Conservation (phyloP, 2,888 invertebrate species). For the Tinea trinotella region DNA sequence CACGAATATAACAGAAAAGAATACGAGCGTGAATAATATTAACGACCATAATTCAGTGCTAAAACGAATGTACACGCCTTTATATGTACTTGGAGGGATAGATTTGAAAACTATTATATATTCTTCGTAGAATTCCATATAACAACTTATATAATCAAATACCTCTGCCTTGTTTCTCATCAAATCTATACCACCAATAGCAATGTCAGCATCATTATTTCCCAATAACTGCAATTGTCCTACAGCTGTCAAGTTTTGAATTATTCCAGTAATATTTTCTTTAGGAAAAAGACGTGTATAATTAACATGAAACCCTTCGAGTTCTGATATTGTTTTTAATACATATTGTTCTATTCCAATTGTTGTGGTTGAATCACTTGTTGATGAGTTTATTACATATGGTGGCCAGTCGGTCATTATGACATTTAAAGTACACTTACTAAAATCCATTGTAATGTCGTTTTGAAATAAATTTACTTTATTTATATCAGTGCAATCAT, state of each 20-base stretch:
- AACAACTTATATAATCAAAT: slow-evolving; percentile 44
- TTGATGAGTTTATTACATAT: slow-evolving; percentile 9
- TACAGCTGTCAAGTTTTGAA: slow-evolving; percentile 37
- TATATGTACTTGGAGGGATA: slow-evolving; percentile 33
- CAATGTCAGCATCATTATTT: slow-evolving; percentile 33
- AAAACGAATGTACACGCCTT: slow-evolving; percentile 39
- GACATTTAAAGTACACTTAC: slow-evolving; percentile 29
- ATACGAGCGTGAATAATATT: slow-evolving; percentile 29
- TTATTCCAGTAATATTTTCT: slow-evolving; percentile 31
- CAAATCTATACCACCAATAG: slow-evolving; percentile 36
- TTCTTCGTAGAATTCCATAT: slow-evolving; percentile 29
- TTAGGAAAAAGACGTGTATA: slow-evolving; percentile 27
- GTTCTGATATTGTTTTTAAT: slow-evolving; percentile 33
- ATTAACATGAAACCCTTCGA: slow-evolving; percentile 31
- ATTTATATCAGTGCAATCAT: slow-evolving; percentile 30
- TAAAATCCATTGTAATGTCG: slow-evolving; percentile 24
- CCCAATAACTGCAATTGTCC: slow-evolving; percentile 36
- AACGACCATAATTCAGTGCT: slow-evolving; percentile 34
- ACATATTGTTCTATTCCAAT: slow-evolving; percentile 41
- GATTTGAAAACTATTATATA: slow-evolving; percentile 34
- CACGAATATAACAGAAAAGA: slow-evolving; percentile 27
- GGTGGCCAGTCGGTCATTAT: slow-evolving; percentile 22
- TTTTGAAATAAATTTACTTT: slow-evolving; percentile 26
- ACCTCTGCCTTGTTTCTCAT: slow-evolving; percentile 36
- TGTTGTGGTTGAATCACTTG: not conserved